A percentile compares a stretch with the other conserved stretches of the same genome.
phyloP scores from a whole-genome alignment of 2,888 invertebrate species.

The Tetragonisca angustula region DNA sequence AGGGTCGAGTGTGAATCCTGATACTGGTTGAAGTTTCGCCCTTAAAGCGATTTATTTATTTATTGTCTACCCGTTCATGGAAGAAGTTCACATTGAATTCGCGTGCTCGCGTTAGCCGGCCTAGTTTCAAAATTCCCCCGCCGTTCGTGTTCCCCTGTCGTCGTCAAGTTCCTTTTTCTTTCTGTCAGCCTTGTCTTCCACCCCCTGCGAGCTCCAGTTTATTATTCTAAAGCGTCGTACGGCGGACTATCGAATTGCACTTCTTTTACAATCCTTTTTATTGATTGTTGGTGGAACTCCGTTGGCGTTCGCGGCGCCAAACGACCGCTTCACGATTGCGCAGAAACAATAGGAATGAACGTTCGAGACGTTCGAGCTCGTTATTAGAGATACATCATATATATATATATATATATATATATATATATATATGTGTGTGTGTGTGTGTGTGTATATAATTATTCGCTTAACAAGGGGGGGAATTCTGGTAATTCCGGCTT shows the following conservation, averaged over 20 bases:
- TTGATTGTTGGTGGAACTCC: conserved; percentile 20
- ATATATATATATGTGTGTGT: no score
- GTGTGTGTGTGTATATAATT: neutral
- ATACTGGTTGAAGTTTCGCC: conserved; percentile 46
- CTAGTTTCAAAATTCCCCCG: conserved; percentile 36
- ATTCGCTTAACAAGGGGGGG: neutral
- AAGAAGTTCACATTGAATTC: conserved; percentile 38
- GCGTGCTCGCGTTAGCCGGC: conserved; percentile 25
- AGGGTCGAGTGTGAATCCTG: conserved; percentile 32
- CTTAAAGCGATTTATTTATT: conserved; percentile 61
- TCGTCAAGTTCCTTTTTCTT: neutral
- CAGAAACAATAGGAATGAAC: conserved; percentile 32
- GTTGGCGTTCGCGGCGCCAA: neutral
- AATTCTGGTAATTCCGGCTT: no score
- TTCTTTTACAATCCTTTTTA: conserved; percentile 11
- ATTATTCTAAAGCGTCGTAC: conserved; percentile 18
- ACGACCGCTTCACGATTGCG: neutral
- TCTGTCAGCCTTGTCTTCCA: neutral
- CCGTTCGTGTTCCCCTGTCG: conserved; percentile 7
- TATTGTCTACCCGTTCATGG: conserved; percentile 63
- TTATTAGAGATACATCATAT: neutral
- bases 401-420: no score
- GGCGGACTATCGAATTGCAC: conserved; percentile 28
- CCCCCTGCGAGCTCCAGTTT: neutral
- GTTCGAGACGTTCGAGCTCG: conserved; percentile 16